Evolutionary conservation across 2,888 invertebrate genomes (phyloP), one percentile per base, ranked within the genome.

Genomic region (Andrena praecox): DNA sequence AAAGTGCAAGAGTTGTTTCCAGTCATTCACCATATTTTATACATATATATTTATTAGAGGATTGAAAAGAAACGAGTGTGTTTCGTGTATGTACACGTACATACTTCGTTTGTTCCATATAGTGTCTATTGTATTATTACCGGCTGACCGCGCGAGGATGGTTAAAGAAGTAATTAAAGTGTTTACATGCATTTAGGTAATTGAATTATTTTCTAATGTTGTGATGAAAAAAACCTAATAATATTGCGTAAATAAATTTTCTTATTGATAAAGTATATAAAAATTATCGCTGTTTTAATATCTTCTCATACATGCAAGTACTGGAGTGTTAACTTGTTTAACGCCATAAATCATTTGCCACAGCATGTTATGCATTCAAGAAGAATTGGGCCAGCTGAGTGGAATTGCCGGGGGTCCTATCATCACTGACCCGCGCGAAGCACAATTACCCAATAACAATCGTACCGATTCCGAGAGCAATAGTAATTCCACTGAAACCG

Each of bases 291-390:
- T 56, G 27, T 35, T 5, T 63, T 31, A 24, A 52, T 7, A 7
- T 31, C 8, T 64, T 10, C 27, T 20, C 1, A 31, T 7, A 16
- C 7, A 20, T 59, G 12, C 42, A 3, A 54, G 0, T 54, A 54
- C 8, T 60, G 20, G 16, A 35, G 35, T 60, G 0, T 59, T 54
- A n/a, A 35, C n/a, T 10, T 4, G 24, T 35, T 52, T 52, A 76
- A 67, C 69, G 1, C 42, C 1, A 7, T 20, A 33, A n/a, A 75
- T 70, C 24, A 50, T 69, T 79, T 42, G 33, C 90, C 90, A 63
- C 94, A 96, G 96, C 91, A 95, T 96, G 95, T 94, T 96, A 90
- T 96, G 96, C 90, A 95, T 96, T 83, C 95, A 96, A 93, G 96
- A 96, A 90, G 96, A 96, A 86, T 93, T 96, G 84, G 95, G 95